phyloP scores from a whole-genome alignment of 2,888 invertebrate species.

The Margaritifera margaritifera region DNA sequence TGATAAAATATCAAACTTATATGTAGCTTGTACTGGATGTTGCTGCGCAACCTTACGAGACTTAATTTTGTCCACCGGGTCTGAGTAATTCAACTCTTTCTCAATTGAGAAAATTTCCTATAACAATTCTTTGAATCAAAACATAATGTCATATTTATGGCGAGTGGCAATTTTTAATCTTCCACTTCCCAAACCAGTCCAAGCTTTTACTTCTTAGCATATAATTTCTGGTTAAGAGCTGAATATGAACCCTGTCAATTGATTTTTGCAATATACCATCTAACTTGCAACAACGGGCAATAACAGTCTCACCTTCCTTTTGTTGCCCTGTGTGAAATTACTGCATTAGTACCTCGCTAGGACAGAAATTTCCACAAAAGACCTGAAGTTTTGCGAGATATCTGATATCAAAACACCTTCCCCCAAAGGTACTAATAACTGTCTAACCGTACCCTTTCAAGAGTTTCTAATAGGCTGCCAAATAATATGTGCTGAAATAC shows the following conservation, averaged over 20 bases:
- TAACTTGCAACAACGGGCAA: neutral
- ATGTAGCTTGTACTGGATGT: no score
- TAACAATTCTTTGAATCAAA: conserved; percentile 3
- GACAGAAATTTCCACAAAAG: conserved; percentile 2
- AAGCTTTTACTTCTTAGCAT: conserved; percentile 8
- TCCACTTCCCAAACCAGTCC: conserved; percentile 1
- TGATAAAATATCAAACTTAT: no score
- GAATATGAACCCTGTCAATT: neutral
- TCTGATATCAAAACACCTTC: neutral
- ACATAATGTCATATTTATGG: conserved; percentile 10
- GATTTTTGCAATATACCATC: conserved; percentile 4
- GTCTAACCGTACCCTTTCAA: neutral
- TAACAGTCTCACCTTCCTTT: neutral
- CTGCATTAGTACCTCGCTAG: conserved; percentile 1
- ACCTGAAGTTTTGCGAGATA: conserved; percentile 5
- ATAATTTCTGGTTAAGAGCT: conserved; percentile 1
- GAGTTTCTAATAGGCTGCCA: neutral
- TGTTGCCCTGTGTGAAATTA: conserved; percentile 4
- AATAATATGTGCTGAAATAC: no score
- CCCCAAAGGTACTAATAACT: neutral
- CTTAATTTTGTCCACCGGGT: no score
- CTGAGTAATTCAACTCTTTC: neutral
- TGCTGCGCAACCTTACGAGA: no score
- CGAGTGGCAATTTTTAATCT: conserved; percentile 6
- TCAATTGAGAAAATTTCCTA: conserved; percentile 4